These are phyloP conservation scores for Caenorhabditis sulstoni DNA, from an alignment of 2,888 invertebrate species.

Conservation along the genomic window DNA sequence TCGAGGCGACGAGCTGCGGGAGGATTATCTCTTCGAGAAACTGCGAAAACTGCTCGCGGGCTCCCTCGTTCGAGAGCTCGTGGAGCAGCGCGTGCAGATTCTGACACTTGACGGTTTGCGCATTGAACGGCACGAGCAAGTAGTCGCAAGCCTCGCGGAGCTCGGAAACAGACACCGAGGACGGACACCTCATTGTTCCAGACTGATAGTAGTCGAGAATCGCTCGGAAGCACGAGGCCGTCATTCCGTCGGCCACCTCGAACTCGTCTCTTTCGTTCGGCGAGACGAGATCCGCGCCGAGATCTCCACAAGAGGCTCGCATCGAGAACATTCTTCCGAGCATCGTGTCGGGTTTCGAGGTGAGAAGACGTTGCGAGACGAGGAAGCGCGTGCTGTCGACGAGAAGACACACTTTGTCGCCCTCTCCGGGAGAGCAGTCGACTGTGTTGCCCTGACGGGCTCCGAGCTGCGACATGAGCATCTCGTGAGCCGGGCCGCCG, in stretches of 20 bases:
- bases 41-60: slow-evolving; percentile 94
- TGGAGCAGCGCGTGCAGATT: slow-evolving; percentile 89
- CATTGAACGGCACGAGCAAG: slow-evolving; percentile 96
- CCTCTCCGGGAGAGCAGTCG: slow-evolving; percentile 67
- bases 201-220: slow-evolving; percentile 84
- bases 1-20: slow-evolving; percentile 92
- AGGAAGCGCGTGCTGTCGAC: slow-evolving; percentile 96
- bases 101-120: slow-evolving; percentile 88
- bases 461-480: slow-evolving; percentile 73
- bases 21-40: slow-evolving; percentile 95
- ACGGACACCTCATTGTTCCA: slow-evolving; percentile 86
- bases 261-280: slow-evolving; percentile 97
- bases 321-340: slow-evolving; percentile 84
- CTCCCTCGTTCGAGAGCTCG: slow-evolving; percentile 99
- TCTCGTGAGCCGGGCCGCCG: slow-evolving; percentile 79
- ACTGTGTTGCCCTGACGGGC: slow-evolving; percentile 60
- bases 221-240: slow-evolving; percentile 93
- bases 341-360: slow-evolving; percentile 98
- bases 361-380: slow-evolving; percentile 92
- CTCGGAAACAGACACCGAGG: slow-evolving; percentile 95
- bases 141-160: slow-evolving; percentile 97
- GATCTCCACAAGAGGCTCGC: slow-evolving; percentile 86
- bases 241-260: slow-evolving; percentile 93
- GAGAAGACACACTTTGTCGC: slow-evolving; percentile 88
- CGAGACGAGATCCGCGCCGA: slow-evolving; percentile 86